phyloP scores from a whole-genome alignment of 1,140 invertebrate genomes.

The Sweltsa coloradensis region DNA sequence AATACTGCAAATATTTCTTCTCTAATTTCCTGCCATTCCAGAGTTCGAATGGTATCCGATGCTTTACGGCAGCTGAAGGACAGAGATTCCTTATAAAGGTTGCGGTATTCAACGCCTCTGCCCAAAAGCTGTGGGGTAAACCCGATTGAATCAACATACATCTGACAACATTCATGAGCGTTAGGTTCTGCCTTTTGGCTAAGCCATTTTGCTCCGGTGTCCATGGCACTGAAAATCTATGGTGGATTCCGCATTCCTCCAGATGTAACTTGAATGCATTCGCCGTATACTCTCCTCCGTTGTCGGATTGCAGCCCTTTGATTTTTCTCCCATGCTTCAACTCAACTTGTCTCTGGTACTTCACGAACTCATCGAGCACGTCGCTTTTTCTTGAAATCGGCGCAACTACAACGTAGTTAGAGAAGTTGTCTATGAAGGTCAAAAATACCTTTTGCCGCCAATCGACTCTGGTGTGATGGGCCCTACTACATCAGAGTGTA shows the following conservation, averaged over 20 bases:
- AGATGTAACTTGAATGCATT: neutral
- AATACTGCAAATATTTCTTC: neutral
- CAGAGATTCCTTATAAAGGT: constrained; percentile 14
- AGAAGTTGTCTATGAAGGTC: constrained; percentile 18
- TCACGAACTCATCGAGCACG: constrained; percentile 10
- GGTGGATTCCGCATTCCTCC: constrained; percentile 14
- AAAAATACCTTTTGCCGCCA: constrained; percentile 17
- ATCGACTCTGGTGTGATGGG: constrained; percentile 12
- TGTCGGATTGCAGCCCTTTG: constrained; percentile 14
- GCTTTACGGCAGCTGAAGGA: neutral
- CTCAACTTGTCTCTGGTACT: constrained; percentile 12
- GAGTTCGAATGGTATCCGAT: constrained; percentile 14
- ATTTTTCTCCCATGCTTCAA: constrained; percentile 7
- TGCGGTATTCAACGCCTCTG: constrained; percentile 18
- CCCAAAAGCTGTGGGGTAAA: constrained; percentile 18
- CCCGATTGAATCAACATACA: constrained; percentile 15
- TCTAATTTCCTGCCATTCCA: neutral
- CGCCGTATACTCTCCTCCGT: constrained; percentile 17
- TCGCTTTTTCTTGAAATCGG: constrained; percentile 17
- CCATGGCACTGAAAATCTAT: constrained; percentile 13
- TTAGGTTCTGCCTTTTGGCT: constrained; percentile 18
- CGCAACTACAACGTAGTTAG: constrained; percentile 12
- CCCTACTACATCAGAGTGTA: neutral
- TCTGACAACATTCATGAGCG: constrained; percentile 15
- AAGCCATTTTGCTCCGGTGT: constrained; percentile 20